phyloP scores from a whole-genome alignment of 2,113 vertebrate genomes.

The Lipophrys pholis region DNA sequence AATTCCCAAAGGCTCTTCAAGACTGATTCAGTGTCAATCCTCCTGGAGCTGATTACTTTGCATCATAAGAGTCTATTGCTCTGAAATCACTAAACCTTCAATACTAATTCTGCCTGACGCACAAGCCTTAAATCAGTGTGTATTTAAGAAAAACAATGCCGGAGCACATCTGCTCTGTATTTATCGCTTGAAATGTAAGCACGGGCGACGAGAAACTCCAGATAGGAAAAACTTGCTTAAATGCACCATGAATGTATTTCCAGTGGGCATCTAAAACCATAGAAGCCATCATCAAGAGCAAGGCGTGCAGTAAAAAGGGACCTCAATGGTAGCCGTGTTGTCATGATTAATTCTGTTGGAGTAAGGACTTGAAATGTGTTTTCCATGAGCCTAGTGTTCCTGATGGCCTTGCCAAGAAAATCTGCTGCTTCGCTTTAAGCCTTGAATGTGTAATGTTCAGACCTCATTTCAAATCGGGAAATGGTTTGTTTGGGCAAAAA shows the following conservation, averaged over 20 bases:
- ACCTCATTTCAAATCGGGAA: slow-evolving; percentile 62
- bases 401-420: slow-evolving; percentile 72
- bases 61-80: slow-evolving; percentile 11
- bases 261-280: slow-evolving; percentile 62
- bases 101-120: slow-evolving; percentile 21
- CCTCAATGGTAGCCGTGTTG: slow-evolving; percentile 48
- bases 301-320: slow-evolving; percentile 33
- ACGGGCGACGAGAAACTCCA: slow-evolving; percentile 40
- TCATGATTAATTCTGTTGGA: slow-evolving; percentile 71
- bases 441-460: slow-evolving; percentile 71
- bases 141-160: slow-evolving; percentile 35
- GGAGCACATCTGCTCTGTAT: slow-evolving; percentile 21
- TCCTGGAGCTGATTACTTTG: neutral
- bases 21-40: neutral
- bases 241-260: slow-evolving; percentile 60
- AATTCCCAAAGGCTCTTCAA: neutral
- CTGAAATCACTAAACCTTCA: slow-evolving; percentile 19
- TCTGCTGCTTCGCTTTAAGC: slow-evolving; percentile 71
- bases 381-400: slow-evolving; percentile 48
- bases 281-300: slow-evolving; percentile 48
- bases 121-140: slow-evolving; percentile 2
- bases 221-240: slow-evolving; percentile 50
- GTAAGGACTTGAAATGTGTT: slow-evolving; percentile 60
- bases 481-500: slow-evolving; percentile 65
- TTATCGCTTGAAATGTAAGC: slow-evolving; percentile 53